These are phyloP conservation scores for Drosophila merina DNA, from an alignment of 2,888 invertebrate genomes.

Conservation along the genomic window DNA sequence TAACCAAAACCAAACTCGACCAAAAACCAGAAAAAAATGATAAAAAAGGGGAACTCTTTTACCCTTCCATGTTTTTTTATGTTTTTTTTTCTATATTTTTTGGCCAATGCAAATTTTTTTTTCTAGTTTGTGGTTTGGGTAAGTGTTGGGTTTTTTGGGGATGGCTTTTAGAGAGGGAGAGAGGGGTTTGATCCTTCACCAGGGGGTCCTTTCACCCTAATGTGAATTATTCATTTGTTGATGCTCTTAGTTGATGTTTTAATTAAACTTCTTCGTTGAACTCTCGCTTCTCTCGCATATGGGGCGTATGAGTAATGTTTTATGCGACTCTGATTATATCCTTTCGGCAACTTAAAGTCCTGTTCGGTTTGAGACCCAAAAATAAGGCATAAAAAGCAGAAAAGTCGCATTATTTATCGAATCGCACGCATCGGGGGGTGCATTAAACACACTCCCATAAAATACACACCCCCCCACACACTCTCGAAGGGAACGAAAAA, in stretches of 20 bases:
- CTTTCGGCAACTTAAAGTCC: background rate
- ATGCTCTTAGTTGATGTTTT: slow-evolving; percentile 74
- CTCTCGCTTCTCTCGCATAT: slow-evolving; percentile 10
- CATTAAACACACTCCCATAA: background rate
- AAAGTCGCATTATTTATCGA: slow-evolving; percentile 73
- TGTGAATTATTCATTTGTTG: slow-evolving; percentile 78
- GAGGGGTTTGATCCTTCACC: background rate
- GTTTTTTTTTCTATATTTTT: background rate
- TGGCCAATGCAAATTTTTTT: slow-evolving; percentile 31
- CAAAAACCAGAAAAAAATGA: slow-evolving; percentile 20
- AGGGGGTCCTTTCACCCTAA: slow-evolving; percentile 15
- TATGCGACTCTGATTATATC: too few relatives aligned
- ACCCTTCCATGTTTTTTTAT: slow-evolving; percentile 5
- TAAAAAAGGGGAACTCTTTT: background rate
- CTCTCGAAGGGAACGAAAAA: background rate
- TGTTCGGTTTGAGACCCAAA: background rate
- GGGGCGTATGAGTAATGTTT: slow-evolving; percentile 32
- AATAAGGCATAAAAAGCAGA: slow-evolving; percentile 61
- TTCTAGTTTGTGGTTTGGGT: slow-evolving; percentile 40
- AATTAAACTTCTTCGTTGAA: slow-evolving; percentile 58
- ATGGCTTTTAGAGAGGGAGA: slow-evolving; percentile 11
- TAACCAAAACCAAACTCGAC: slow-evolving; percentile 1
- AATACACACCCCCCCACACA: background rate
- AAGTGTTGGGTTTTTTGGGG: slow-evolving; percentile 33
- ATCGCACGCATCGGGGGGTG: slow-evolving; percentile 53